Base-by-base conservation (phyloP, 1,140 invertebrate genomes). In the Drosophila pseudoobscura region DNA sequence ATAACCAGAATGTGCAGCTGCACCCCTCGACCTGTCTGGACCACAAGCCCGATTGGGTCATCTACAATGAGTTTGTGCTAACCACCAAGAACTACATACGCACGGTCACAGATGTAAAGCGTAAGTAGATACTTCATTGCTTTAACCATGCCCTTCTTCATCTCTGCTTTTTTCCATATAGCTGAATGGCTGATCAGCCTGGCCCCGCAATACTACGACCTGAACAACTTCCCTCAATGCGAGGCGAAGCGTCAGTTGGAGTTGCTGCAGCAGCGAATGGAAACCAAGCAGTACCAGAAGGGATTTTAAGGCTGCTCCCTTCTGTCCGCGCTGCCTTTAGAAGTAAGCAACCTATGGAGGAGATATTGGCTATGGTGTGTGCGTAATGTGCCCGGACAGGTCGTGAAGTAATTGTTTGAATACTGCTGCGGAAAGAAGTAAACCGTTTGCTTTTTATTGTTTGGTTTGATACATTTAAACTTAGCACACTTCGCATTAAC, bases 41-140 rank as follows among this genome's bases (percentile, higher is more conserved):
- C 93, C 99, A 99, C 92, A 99, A 99, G 93, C 99, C 99, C 3
- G 99, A 99, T 91, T 99, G 99, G 99, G 98, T 99, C 15, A 95
- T 99, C 53, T 99, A 99, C 93, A 99, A 99, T 92, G 99, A 99
- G 93, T 99, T 99, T 92, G 99, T 99, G 29, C 93, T 99, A 55
- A 99, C 99, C 31, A 99, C 98, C 11, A 99, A 99, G 92, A 99
- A 99, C 92, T 99, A 99, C 91, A 99, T 99, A 77, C 94, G 99
- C 75, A 99, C 99, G 1, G 98, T 99, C 1, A 99, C 98, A 2
- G 99, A 99, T 92, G 97, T 99, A 54, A 99, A 99, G 94, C 98
- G 98, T 98, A 93, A 94, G 95, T 95, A 24, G 15, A 0, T 0
- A 8, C 11, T 4, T 11, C 15, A 15, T 26, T 39, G 5, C 41